Percentiles rank a stretch among this genome's conserved stretches.
Conservation (phyloP, 2,797 vertebrate species). For the Lepilemur ruficaudatus region DNA sequence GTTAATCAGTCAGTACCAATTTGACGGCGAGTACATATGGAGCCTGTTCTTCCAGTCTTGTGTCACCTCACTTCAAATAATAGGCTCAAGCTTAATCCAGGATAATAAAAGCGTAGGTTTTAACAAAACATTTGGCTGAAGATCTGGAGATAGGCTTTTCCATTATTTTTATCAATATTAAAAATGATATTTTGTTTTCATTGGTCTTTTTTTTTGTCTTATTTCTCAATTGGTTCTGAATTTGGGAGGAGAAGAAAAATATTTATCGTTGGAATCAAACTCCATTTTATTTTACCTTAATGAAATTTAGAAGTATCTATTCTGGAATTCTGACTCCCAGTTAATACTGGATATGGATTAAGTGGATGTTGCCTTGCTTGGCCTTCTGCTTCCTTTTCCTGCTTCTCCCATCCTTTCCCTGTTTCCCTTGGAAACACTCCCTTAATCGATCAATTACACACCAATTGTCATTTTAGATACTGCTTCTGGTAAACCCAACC, state of each 20-base stretch:
- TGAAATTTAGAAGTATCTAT: not conserved
- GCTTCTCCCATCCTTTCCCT: too few relatives aligned
- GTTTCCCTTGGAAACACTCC: too few relatives aligned
- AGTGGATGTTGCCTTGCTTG: too few relatives aligned
- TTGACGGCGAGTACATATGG: too few relatives aligned
- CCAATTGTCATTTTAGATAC: not conserved
- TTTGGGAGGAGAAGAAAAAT: not conserved
- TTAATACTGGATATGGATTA: too few relatives aligned
- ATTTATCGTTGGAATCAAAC: not conserved
- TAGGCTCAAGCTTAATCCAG: too few relatives aligned
- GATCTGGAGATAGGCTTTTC: not conserved
- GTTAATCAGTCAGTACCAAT: too few relatives aligned
- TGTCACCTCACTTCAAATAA: too few relatives aligned
- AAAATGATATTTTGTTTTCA: not conserved
- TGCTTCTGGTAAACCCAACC: not conserved
- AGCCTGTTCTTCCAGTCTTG: too few relatives aligned
- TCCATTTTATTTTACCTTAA: not conserved
- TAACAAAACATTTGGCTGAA: not conserved
- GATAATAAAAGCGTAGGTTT: not conserved
- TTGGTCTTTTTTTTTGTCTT: not conserved
- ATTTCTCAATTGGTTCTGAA: not conserved
- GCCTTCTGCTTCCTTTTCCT: too few relatives aligned
- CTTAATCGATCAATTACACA: too few relatives aligned
- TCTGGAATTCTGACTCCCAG: not conserved
- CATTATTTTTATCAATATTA: not conserved